Conservation (phyloP, 2,888 invertebrate species). For the Hipparchia sbordonii region DNA sequence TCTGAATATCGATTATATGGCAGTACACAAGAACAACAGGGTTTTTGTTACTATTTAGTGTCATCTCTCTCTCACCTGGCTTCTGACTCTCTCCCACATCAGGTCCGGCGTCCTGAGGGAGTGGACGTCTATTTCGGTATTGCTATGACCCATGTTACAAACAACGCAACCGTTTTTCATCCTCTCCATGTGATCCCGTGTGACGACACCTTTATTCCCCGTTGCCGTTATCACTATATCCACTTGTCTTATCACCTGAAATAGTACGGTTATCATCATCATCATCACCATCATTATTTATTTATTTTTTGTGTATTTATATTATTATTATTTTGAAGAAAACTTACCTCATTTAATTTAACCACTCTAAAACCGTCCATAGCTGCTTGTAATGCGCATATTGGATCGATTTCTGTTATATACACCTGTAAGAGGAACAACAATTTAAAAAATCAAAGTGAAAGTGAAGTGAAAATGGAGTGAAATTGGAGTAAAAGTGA, state of each 20-base stretch:
- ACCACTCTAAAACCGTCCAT: slow-evolving; percentile 99
- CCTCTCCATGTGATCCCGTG: slow-evolving; percentile 96
- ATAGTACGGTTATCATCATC: neutral
- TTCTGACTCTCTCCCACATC: slow-evolving; percentile 97
- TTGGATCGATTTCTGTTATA: slow-evolving; percentile 97
- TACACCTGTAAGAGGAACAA: slow-evolving; percentile 68
- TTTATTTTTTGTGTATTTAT: too few relatives aligned
- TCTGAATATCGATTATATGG: neutral
- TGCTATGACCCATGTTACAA: slow-evolving; percentile 99
- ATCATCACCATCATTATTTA: too few relatives aligned
- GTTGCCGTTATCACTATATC: slow-evolving; percentile 99
- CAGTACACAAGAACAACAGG: too few relatives aligned
- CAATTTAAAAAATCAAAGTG: neutral
- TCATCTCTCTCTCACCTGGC: slow-evolving; percentile 37
- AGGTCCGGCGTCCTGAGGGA: slow-evolving; percentile 96
- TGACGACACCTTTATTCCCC: slow-evolving; percentile 98
- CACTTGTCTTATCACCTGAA: slow-evolving; percentile 94
- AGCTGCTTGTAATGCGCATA: slow-evolving; percentile 98
- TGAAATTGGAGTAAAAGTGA: neutral
- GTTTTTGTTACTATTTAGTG: too few relatives aligned
- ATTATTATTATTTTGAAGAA: neutral
- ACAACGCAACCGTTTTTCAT: slow-evolving; percentile 98
- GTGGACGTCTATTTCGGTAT: slow-evolving; percentile 96
- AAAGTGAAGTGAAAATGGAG: neutral
- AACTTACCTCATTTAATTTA: slow-evolving; percentile 94